phyloP scores from a whole-genome alignment of 2,113 vertebrate genomes.

The Grallaria varia region DNA sequence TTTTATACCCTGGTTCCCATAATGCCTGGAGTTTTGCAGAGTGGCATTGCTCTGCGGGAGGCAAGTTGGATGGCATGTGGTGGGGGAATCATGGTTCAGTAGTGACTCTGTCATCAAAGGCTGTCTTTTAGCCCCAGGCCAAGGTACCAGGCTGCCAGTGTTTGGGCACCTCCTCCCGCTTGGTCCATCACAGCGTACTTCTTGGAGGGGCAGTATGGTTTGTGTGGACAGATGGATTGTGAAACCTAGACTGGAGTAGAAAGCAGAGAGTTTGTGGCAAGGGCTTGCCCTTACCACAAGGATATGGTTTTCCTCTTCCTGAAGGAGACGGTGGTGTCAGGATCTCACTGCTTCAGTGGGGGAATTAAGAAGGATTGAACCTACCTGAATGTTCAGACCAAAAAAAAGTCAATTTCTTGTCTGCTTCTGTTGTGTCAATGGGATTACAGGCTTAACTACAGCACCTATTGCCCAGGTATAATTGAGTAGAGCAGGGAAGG shows the following conservation, averaged over 20 bases:
- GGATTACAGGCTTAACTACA: background rate
- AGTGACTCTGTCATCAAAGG: background rate
- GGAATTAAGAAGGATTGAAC: background rate
- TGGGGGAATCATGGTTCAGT: background rate
- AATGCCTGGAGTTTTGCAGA: background rate
- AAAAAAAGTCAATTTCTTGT: background rate
- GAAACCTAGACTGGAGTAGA: background rate
- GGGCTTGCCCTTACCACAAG: background rate
- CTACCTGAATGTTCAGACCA: background rate
- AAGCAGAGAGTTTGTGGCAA: background rate
- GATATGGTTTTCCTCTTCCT: background rate
- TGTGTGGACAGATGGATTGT: rapidly evolving
- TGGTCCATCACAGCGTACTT: background rate
- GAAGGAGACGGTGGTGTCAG: background rate
- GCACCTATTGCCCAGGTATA: background rate
- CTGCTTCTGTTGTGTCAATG: background rate
- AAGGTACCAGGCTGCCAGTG: rapidly evolving
- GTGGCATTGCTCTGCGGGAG: background rate
- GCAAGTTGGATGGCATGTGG: background rate
- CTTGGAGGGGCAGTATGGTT: rapidly evolving
- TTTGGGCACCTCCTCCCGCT: background rate
- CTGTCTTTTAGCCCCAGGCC: background rate
- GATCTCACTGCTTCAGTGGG: background rate
- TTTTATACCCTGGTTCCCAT: conserved; percentile 8
- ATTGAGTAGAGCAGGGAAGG: background rate